Base-by-base conservation (phyloP, 2,113 vertebrate species). In the Polypterus bichir region DNA sequence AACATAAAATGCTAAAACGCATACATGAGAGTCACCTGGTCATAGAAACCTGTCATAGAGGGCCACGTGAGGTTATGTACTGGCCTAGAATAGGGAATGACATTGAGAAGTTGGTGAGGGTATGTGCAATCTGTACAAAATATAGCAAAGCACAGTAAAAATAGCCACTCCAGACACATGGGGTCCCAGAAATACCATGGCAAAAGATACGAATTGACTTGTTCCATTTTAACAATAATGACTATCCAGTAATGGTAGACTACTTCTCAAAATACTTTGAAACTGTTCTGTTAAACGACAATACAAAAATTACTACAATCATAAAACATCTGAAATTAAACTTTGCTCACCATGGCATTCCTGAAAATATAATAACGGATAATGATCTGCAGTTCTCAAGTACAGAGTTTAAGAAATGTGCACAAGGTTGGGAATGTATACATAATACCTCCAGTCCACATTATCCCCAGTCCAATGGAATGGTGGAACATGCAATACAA, bases 151-250 rank as follows among this genome's bases (percentile, higher is more conserved):
- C 44, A 5, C 59, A 67, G 47, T 59, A 8, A 49, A 62, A 59
- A 55, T 55, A 66, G 55, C 62, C 47, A 47, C 44, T 67, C 51
- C 48, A 53, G 45, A 48, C 49, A 56, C 63, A 63, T 46, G 63
- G 54, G 61, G 59, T 64, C 64, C 59, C 61, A 44, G 63, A 68
- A 54, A 65, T 59, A 44, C 56, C 55, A 54, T 66, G 59, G 49
- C 65, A 62, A 48, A 66, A 66, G n/a, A 55, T 54, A 49, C 59
- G 59, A 49, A 47, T 64, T 46, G 55, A 59, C 56, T 7, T 66
- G 4, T 66, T 70, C 9, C 61, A n/a, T 3, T 59, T 67, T 51
- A 11, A 46, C 63, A 52, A 65, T 45, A 56, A 59, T 27, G 4
- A 62, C 44, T 62, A 65, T 9, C 47, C 63, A 65, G 47, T 65